Evolutionary conservation across 2,797 vertebrate species (phyloP).

Genomic region (Tamandua tetradactyla): DNA sequence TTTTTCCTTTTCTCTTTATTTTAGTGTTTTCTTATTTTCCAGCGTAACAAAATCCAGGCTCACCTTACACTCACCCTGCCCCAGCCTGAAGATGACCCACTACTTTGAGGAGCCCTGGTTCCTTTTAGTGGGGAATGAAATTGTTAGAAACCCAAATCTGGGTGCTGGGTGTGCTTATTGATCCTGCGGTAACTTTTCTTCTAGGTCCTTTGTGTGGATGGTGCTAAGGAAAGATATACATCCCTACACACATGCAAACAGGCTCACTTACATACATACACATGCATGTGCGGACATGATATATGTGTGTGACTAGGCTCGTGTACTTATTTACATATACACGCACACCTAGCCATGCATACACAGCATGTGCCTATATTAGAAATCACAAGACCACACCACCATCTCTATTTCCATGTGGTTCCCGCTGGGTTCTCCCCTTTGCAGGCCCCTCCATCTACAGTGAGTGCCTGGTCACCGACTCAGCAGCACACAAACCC

Average conservation of each 20-base stretch:
- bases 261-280: too few relatives aligned
- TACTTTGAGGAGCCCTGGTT: neutral
- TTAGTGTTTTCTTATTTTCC: too few relatives aligned
- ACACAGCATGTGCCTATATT: accelerated
- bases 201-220: neutral
- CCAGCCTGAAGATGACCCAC: too few relatives aligned
- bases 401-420: neutral
- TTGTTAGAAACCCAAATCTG: neutral
- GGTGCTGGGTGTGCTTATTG: too few relatives aligned
- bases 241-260: too few relatives aligned
- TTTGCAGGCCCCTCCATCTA: too few relatives aligned
- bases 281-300: too few relatives aligned
- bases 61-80: too few relatives aligned
- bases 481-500: accelerated
- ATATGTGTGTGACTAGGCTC: too few relatives aligned
- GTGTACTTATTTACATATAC: too few relatives aligned
- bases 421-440: neutral
- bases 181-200: too few relatives aligned
- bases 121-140: neutral
- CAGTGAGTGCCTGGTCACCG: accelerated
- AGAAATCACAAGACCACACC: neutral
- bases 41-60: neutral
- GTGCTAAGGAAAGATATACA: neutral
- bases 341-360: too few relatives aligned
- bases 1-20: neutral